phyloP scores from a whole-genome alignment of 2,113 vertebrate genomes.

The Pogonocichla stellata region DNA sequence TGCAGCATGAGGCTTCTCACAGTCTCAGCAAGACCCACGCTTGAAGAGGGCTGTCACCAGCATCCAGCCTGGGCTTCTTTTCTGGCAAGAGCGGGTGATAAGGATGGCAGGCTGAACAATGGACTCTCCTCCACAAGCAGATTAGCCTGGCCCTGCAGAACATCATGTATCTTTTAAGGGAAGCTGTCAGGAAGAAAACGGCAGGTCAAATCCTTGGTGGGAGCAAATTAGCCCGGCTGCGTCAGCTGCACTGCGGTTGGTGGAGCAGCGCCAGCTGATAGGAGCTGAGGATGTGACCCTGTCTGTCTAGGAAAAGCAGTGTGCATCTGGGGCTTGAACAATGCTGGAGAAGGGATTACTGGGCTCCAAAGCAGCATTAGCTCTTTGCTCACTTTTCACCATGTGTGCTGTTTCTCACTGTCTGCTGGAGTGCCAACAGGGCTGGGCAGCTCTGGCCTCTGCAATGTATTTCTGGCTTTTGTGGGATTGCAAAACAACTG shows the following conservation, averaged over 20 bases:
- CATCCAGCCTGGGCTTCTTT: background rate
- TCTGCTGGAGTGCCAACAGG: background rate
- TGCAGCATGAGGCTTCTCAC: background rate
- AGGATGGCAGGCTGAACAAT: background rate
- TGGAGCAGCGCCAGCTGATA: background rate
- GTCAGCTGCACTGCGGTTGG: background rate
- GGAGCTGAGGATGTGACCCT: background rate
- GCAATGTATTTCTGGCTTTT: background rate
- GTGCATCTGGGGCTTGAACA: background rate
- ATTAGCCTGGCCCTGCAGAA: slow-evolving; percentile 24
- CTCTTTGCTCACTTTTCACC: background rate
- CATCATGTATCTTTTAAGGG: slow-evolving; percentile 16
- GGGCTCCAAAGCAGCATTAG: background rate
- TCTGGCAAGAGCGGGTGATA: background rate
- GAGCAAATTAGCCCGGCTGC: background rate
- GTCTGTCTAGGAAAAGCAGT: background rate
- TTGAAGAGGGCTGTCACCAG: slow-evolving; percentile 1
- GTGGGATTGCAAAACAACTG: background rate
- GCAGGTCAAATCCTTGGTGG: background rate
- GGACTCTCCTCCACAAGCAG: background rate
- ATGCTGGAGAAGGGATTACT: background rate
- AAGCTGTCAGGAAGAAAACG: background rate
- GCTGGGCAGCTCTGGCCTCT: background rate
- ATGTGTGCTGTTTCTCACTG: background rate
- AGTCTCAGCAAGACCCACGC: background rate